Evolutionary conservation across 2,113 vertebrate genomes (phyloP).

Genomic region (Megaceryle maxima): DNA sequence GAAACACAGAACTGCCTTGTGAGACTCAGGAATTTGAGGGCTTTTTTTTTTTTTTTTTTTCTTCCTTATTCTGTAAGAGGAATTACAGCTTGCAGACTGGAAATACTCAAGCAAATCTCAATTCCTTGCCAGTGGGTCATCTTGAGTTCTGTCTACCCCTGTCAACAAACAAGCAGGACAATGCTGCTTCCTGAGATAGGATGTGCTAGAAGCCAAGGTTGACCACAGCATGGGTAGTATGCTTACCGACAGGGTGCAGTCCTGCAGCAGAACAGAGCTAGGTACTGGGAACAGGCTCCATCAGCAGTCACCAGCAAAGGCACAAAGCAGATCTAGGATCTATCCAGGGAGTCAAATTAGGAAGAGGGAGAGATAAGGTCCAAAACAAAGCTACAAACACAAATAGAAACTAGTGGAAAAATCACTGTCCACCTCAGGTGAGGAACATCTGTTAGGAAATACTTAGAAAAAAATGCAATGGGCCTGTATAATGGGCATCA

Average conservation of each 20-base stretch:
- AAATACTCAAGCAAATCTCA: background rate
- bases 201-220: accelerated
- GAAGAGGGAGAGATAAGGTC: accelerated
- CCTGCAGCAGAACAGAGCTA: background rate
- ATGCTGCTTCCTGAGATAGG: accelerated
- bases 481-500: background rate
- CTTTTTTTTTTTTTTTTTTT: background rate
- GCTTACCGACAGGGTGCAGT: accelerated
- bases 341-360: accelerated
- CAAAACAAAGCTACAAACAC: background rate
- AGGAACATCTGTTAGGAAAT: background rate
- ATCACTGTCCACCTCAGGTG: background rate
- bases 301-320: accelerated
- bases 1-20: background rate
- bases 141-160: background rate
- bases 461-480: background rate
- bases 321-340: accelerated
- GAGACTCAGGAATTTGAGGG: background rate
- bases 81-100: background rate
- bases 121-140: accelerated
- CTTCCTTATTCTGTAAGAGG: background rate
- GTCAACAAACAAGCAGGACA: background rate
- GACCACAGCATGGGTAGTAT: accelerated
- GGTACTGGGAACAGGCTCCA: background rate
- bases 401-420: background rate